Evolutionary conservation across 2,113 vertebrate genomes (phyloP).

Genomic region (Dunckerocampus dactyliophorus): DNA sequence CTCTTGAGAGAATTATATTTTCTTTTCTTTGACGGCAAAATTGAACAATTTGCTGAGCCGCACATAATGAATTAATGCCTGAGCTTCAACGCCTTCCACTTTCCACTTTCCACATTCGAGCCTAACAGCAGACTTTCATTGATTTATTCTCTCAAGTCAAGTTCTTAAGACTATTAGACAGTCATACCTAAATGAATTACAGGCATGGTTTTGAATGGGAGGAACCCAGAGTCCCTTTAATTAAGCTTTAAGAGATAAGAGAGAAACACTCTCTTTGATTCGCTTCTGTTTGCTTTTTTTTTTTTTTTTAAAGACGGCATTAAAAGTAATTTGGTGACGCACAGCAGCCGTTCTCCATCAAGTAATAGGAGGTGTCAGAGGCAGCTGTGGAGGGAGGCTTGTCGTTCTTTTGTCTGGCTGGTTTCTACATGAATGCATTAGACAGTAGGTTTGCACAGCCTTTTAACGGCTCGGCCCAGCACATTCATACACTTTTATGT

Average conservation of each 20-base stretch:
- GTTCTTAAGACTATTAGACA: constrained; percentile 54
- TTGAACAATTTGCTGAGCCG: constrained; percentile 72
- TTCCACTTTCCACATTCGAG: constrained; percentile 25
- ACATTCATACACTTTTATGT: constrained; percentile 8
- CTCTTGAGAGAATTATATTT: constrained; percentile 81
- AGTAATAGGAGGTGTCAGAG: constrained; percentile 50
- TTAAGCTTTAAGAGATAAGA: constrained; percentile 66
- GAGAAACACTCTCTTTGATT: constrained; percentile 59
- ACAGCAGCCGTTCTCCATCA: constrained; percentile 29
- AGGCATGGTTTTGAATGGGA: constrained; percentile 53
- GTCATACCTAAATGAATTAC: constrained; percentile 66
- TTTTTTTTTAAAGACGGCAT: constrained; percentile 48
- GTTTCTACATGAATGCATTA: constrained; percentile 36
- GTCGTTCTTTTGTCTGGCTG: constrained; percentile 45
- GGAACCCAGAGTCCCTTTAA: constrained; percentile 69
- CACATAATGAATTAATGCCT: constrained; percentile 60
- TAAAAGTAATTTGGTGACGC: constrained; percentile 42
- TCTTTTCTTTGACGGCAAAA: constrained; percentile 72
- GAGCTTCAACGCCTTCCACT: not conserved
- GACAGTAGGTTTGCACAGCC: constrained; percentile 24
- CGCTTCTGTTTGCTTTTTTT: constrained; percentile 48
- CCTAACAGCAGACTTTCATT: constrained; percentile 26
- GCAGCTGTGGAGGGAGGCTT: constrained; percentile 37
- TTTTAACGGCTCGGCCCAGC: constrained; percentile 24
- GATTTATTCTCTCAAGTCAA: constrained; percentile 59